These are phyloP conservation scores for Tor tambroides DNA, from an alignment of 2,113 vertebrate genomes.

Conservation along the genomic window DNA sequence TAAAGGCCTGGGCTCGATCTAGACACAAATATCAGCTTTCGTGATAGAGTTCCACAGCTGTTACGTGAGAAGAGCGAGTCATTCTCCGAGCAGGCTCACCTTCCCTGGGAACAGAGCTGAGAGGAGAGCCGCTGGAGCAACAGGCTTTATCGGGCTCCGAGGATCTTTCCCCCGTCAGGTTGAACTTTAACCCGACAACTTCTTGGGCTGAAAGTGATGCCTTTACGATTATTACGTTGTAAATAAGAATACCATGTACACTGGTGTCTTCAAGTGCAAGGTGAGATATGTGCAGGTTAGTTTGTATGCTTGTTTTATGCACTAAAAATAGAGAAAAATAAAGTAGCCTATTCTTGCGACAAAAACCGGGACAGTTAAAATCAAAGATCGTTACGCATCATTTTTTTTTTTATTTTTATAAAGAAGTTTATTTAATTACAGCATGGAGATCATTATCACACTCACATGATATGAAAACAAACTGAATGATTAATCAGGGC, in stretches of 20 bases:
- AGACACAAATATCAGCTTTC: slow-evolving; percentile 54
- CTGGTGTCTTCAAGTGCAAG: slow-evolving; percentile 14
- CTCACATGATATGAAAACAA: neutral
- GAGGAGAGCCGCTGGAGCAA: slow-evolving; percentile 50
- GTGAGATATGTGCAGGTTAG: neutral
- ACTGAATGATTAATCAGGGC: neutral
- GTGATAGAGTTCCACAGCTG: slow-evolving; percentile 51
- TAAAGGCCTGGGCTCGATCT: slow-evolving; percentile 29
- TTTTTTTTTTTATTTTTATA: neutral
- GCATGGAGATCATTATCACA: neutral
- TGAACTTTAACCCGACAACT: slow-evolving; percentile 51
- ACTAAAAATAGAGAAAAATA: neutral
- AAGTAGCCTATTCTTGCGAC: neutral
- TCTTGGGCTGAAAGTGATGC: slow-evolving; percentile 49
- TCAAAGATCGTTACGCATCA: neutral
- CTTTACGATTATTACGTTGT: slow-evolving; percentile 42
- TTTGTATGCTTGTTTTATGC: neutral
- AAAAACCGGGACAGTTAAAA: neutral
- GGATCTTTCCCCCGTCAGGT: slow-evolving; percentile 49
- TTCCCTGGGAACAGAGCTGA: slow-evolving; percentile 53
- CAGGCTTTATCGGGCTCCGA: slow-evolving; percentile 44
- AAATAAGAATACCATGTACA: slow-evolving; percentile 41
- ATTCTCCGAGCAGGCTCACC: slow-evolving; percentile 37
- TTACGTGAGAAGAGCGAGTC: slow-evolving; percentile 57
- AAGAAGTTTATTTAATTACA: neutral